Evolutionary conservation across 2,888 invertebrate genomes (phyloP), one percentile per base, ranked within the genome.

Genomic region (Idaea aversata): DNA sequence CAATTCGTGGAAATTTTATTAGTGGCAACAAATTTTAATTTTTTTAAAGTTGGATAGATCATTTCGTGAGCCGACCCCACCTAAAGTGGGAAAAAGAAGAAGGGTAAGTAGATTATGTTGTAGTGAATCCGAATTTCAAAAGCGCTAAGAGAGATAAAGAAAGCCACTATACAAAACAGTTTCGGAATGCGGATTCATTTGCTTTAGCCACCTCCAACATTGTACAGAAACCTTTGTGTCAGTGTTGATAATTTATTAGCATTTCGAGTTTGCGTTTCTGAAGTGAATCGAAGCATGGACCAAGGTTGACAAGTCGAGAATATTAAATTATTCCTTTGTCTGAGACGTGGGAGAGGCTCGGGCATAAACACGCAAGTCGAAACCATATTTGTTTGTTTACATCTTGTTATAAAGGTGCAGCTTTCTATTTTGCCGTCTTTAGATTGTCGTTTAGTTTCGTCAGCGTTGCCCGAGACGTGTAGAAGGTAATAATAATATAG

Each of bases 271-370:
- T 65, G 61, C 69, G 64, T 72, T 73, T 75, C 68, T 73, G 74
- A 72, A 67, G 77, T 77, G 80, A 78, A 82, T 76, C 83, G 75
- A 77, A 82, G 77, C 81, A 74, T 81, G 76, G 76, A 77, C 69
- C 65, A 84, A 85, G 86, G 84, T 79, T 78, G 77, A 76, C 80
- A 72, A 72, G 77, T 79, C 71, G 64, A 76, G 75, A 77, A 81
- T 79, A 81, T 77, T 78, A 72, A 78, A 75, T 73, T 73, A 72
- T 72, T 75, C 79, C 82, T 83, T 82, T 78, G 77, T 73, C 71
- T 69, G 69, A n/a, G n/a, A 67, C 61, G 66, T 72, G 60, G 63
- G 47, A 67, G 25, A 62, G 62, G 60, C 15, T 61, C 16, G 38
- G 59, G 47, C 61, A 58, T 38, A 47, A 63, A 65, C 62, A 67